phyloP scores from a whole-genome alignment of 2,888 invertebrate genomes.

The Galerucella nymphaeae region DNA sequence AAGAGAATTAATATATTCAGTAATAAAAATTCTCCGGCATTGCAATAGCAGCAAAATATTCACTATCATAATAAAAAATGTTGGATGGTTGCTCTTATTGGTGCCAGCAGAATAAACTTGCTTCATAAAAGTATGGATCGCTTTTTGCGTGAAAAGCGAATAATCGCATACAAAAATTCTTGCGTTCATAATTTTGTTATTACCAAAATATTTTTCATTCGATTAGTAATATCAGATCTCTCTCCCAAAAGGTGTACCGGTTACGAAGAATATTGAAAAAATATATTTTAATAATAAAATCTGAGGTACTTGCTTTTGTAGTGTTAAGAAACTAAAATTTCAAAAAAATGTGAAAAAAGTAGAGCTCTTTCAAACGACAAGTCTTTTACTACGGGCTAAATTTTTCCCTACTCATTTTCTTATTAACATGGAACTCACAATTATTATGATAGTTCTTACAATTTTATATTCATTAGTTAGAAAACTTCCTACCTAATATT shows the following conservation, averaged over 20 bases:
- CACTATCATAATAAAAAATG: conserved; percentile 6
- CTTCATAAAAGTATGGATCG: background rate
- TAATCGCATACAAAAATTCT: background rate
- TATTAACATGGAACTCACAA: too few relatives aligned
- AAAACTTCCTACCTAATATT: conserved; percentile 67
- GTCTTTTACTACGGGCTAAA: too few relatives aligned
- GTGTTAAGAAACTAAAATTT: too few relatives aligned
- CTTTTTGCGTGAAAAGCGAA: background rate
- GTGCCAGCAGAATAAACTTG: background rate
- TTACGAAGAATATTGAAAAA: background rate
- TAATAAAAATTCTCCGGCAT: background rate
- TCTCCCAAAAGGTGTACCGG: background rate
- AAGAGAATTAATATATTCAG: conserved; percentile 8
- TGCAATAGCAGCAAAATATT: background rate
- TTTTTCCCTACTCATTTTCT: too few relatives aligned
- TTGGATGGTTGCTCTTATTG: background rate
- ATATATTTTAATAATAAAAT: background rate
- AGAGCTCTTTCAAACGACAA: too few relatives aligned
- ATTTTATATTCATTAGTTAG: too few relatives aligned
- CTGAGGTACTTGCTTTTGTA: too few relatives aligned
- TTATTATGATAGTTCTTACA: too few relatives aligned
- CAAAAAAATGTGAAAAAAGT: too few relatives aligned
- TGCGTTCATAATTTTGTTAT: background rate
- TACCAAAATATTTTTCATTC: background rate
- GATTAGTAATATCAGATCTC: background rate